Evolutionary conservation across 2,797 vertebrate species (phyloP).

Genomic region (Bucorvus abyssinicus): DNA sequence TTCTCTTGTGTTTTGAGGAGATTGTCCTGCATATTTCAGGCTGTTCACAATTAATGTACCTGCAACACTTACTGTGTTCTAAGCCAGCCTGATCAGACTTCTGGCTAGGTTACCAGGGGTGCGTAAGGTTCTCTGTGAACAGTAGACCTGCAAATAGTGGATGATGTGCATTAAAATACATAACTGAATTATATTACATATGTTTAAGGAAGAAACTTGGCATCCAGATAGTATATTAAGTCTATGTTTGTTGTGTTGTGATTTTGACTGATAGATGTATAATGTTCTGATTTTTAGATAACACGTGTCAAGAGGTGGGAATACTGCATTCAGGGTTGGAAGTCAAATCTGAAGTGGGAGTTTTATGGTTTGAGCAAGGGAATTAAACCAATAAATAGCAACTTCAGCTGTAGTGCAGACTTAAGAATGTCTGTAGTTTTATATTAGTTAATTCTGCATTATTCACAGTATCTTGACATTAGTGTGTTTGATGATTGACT

Average conservation of each 20-base stretch:
- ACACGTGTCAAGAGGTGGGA: not conserved
- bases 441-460: not conserved
- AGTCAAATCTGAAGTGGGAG: not conserved
- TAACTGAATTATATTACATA: not conserved
- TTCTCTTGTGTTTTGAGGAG: not conserved
- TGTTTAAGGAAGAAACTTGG: not conserved
- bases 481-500: not conserved
- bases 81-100: not conserved
- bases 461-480: not conserved
- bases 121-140: not conserved
- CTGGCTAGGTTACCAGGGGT: not conserved
- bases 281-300: not conserved
- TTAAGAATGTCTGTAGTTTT: not conserved
- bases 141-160: not conserved
- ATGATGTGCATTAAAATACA: not conserved
- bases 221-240: not conserved
- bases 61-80: not conserved
- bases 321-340: not conserved
- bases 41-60: not conserved
- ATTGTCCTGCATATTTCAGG: not conserved
- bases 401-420: not conserved
- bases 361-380: not conserved
- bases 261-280: not conserved
- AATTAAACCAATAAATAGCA: not conserved
- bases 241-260: not conserved